A percentile compares a stretch with the other conserved stretches of the same genome.
Conservation (phyloP, 2,888 invertebrate genomes). For the Drosophila histrio region DNA sequence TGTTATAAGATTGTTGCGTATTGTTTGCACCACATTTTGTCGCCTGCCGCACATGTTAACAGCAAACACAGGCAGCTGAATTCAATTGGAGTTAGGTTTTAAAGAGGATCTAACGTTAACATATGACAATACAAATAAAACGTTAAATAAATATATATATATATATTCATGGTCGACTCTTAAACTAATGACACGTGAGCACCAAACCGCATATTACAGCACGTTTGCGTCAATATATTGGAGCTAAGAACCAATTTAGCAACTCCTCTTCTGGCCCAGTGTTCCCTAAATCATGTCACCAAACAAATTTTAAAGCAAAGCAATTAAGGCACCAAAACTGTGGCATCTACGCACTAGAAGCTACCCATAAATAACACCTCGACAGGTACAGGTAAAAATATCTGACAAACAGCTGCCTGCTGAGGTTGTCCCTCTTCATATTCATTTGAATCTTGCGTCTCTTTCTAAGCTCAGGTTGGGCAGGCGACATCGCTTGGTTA, state of each 20-base stretch:
- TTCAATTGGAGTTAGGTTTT: slow-evolving; percentile 3
- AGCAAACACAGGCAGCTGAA: slow-evolving; percentile 16
- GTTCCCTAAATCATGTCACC: slow-evolving; percentile 36
- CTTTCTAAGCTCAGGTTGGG: neutral
- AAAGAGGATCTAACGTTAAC: slow-evolving; percentile 7
- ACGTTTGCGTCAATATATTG: neutral
- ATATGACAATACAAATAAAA: slow-evolving; percentile 16
- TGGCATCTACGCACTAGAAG: slow-evolving; percentile 31
- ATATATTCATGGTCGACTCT: slow-evolving; percentile 15
- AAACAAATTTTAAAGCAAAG: slow-evolving; percentile 52
- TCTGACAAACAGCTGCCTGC: slow-evolving; percentile 21
- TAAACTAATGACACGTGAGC: slow-evolving; percentile 47
- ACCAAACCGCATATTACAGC: slow-evolving; percentile 14
- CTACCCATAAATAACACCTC: slow-evolving; percentile 7
- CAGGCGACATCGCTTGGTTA: slow-evolving; percentile 38
- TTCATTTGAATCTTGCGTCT: neutral
- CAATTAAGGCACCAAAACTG: slow-evolving; percentile 65
- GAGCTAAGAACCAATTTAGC: neutral
- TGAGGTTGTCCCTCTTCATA: neutral
- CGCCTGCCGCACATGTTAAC: slow-evolving; percentile 18
- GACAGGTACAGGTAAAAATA: slow-evolving; percentile 33
- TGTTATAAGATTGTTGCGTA: slow-evolving; percentile 46
- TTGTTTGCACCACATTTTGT: slow-evolving; percentile 25
- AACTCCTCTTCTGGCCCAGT: slow-evolving; percentile 1
- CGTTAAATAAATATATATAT: slow-evolving; percentile 2